phyloP scores from a whole-genome alignment of 35 echinoderm and acorn worm genomes.

The Patiria miniata region DNA sequence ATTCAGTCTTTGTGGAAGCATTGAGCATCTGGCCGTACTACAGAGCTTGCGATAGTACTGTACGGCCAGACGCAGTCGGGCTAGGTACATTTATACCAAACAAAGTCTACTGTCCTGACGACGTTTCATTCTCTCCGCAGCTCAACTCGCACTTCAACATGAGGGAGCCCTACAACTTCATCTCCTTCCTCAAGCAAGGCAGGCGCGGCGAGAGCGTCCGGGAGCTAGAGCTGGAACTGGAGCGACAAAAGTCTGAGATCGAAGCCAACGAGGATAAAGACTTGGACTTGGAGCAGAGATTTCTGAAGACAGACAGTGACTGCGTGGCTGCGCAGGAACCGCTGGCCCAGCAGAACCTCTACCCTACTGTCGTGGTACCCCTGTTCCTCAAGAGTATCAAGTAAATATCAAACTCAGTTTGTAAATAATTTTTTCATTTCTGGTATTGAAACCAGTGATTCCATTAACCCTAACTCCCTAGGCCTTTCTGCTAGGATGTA shows the following conservation, averaged over 20 bases:
- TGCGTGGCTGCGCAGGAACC: slow-evolving; percentile 74
- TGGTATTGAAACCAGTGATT: no score
- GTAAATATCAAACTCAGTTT: slow-evolving; percentile 30
- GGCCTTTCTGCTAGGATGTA: no score
- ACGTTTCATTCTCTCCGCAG: not conserved
- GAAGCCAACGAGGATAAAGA: slow-evolving; percentile 95
- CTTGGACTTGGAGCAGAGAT: slow-evolving; percentile 82
- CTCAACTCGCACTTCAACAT: slow-evolving; percentile 91
- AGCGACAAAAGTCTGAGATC: slow-evolving; percentile 83
- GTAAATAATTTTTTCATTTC: not conserved
- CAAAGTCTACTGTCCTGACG: not conserved
- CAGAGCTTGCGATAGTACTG: no score
- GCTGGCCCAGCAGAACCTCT: slow-evolving; percentile 81
- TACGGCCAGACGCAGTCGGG: no score
- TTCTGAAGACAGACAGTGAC: slow-evolving; percentile 73
- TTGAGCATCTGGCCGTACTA: no score
- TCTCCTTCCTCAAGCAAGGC: slow-evolving; percentile 79
- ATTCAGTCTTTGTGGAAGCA: no score
- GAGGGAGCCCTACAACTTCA: slow-evolving; percentile 79
- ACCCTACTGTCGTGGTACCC: slow-evolving; percentile 75
- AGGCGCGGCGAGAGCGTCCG: slow-evolving; percentile 52
- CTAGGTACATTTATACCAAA: not conserved
- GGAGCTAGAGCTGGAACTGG: slow-evolving; percentile 57
- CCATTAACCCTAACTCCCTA: no score
- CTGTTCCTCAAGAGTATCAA: slow-evolving; percentile 85